Evolutionary conservation across 2,113 vertebrate genomes (phyloP).

Genomic region (Scomber scombrus): DNA sequence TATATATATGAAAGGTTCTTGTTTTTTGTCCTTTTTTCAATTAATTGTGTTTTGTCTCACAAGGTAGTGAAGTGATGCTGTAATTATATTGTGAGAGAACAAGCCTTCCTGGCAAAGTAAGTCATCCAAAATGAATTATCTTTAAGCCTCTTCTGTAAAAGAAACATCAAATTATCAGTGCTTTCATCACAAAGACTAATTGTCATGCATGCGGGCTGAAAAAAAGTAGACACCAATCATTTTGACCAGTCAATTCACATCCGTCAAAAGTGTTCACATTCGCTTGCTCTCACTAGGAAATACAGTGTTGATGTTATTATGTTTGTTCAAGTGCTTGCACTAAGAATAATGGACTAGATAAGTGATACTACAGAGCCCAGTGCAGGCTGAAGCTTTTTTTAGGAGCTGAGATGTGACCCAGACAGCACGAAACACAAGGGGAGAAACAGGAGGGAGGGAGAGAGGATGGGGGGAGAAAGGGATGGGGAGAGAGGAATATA

Average conservation of each 20-base stretch:
- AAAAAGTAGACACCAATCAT: background rate
- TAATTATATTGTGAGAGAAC: background rate
- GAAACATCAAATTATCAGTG: slow-evolving; percentile 2
- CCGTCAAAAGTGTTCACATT: slow-evolving; percentile 1
- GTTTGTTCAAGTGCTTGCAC: slow-evolving; percentile 28
- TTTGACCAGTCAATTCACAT: slow-evolving; percentile 1
- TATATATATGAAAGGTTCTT: background rate
- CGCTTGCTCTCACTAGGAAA: background rate
- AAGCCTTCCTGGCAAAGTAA: background rate
- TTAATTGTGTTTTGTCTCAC: background rate
- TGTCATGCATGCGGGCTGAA: background rate
- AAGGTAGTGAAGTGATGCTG: background rate
- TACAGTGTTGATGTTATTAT: background rate
- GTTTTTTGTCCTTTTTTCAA: background rate
- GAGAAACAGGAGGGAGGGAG: slow-evolving; percentile 46
- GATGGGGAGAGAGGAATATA: slow-evolving; percentile 72
- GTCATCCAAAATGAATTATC: background rate
- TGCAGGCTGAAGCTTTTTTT: slow-evolving; percentile 68
- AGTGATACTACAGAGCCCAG: slow-evolving; percentile 26
- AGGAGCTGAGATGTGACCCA: slow-evolving; percentile 74
- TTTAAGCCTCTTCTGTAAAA: background rate
- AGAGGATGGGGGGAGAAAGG: slow-evolving; percentile 8
- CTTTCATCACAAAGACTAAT: slow-evolving; percentile 10
- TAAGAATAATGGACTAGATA: slow-evolving; percentile 49
- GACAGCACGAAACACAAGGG: slow-evolving; percentile 63